Evolutionary conservation across 2,797 vertebrate genomes (phyloP).

Genomic region (Enteromius paludinosus): DNA sequence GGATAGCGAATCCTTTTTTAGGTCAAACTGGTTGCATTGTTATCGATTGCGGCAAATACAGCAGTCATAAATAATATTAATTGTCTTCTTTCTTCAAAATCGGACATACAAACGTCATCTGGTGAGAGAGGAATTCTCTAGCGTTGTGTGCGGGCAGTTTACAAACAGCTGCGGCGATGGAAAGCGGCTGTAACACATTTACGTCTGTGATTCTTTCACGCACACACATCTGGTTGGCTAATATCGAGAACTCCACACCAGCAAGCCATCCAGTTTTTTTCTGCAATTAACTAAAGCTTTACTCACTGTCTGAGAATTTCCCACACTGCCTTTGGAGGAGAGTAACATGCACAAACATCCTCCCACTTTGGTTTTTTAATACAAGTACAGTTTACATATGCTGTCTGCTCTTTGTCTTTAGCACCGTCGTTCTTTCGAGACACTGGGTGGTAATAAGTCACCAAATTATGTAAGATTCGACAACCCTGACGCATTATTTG

Average conservation of each 20-base stretch:
- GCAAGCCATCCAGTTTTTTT: neutral
- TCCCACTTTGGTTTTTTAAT: neutral
- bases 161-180: constrained; percentile 54
- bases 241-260: neutral
- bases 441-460: constrained; percentile 45
- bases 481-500: constrained; percentile 44
- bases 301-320: constrained; percentile 49
- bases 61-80: constrained; percentile 44
- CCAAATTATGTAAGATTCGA: constrained; percentile 37
- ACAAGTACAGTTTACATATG: neutral
- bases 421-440: constrained; percentile 11
- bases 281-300: constrained; percentile 17
- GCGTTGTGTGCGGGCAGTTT: constrained; percentile 53
- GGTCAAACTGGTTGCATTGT: constrained; percentile 34
- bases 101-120: constrained; percentile 47
- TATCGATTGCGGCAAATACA: constrained; percentile 26
- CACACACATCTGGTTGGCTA: constrained; percentile 27
- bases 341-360: neutral
- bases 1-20: neutral
- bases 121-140: constrained; percentile 43
- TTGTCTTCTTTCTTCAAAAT: constrained; percentile 11
- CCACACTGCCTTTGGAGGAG: neutral
- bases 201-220: constrained; percentile 34
- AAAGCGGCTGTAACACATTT: constrained; percentile 48
- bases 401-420: constrained; percentile 17